phyloP scores from a whole-genome alignment of 2,797 vertebrate species.

The Eulemur coronatus region DNA sequence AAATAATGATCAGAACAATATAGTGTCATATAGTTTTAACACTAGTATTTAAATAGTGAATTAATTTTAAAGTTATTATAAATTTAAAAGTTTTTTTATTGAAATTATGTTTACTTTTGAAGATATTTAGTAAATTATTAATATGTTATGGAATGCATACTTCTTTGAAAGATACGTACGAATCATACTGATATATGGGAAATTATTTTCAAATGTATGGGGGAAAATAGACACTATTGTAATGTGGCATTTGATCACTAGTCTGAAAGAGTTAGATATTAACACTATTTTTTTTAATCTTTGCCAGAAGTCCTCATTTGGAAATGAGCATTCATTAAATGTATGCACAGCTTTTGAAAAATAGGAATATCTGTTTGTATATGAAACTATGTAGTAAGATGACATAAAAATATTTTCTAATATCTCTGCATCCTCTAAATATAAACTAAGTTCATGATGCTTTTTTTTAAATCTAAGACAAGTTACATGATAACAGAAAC shows the following conservation, averaged over 20 bases:
- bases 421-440: not conserved
- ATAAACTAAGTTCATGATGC: not conserved
- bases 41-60: not conserved
- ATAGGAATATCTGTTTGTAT: not conserved
- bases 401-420: not conserved
- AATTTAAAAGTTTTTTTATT: not conserved
- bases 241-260: not conserved
- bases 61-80: not conserved
- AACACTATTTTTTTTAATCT: not conserved
- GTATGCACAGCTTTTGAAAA: not conserved
- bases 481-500: not conserved
- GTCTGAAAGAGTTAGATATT: not conserved
- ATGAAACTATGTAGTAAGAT: not conserved
- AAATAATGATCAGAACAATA: not conserved
- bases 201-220: not conserved
- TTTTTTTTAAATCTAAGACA: not conserved
- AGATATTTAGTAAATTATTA: not conserved
- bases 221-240: not conserved
- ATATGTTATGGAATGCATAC: not conserved
- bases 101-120: not conserved
- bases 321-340: not conserved
- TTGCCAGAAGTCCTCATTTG: not conserved
- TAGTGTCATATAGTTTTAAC: not conserved
- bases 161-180: not conserved
- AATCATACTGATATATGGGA: not conserved